Base-by-base conservation (phyloP, 2,797 vertebrate genomes). In the Nyctalus aviator region DNA sequence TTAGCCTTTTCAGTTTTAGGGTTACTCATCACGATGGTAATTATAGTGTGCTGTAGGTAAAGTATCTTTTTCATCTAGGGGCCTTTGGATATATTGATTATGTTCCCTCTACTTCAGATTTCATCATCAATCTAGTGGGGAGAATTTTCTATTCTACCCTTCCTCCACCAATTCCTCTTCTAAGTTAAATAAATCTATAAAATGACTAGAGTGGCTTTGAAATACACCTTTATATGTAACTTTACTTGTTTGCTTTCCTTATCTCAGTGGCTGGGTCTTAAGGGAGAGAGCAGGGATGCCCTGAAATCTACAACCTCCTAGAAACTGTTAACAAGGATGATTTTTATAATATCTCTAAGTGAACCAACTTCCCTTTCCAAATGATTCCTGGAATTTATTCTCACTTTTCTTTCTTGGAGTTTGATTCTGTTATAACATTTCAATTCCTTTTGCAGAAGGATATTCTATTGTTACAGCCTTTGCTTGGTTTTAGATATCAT, bases 341-440 rank as follows among this genome's bases (percentile, higher is more conserved):
- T 9, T 90, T 84, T 69, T 81, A 68, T 77, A 57, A 72, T 15
- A 62, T 17, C 66, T 95, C 92, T 88, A 88, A 75, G 69, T 95
- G 59, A 90, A 35, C 48, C 73, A 15, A 55, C 48, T 87, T 73
- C 32, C 46, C 23, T 68, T 94, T 77, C 48, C 53, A 71, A 69
- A 75, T 55, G 8, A 81, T 81, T 92, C 41, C 66, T 25, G 23
- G 37, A 17, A 8, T 14, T 44, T 69, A 62, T 32, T 27, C 17
- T 66, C 72, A 57, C 69, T 90, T 84, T 6, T 37, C 37, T 76
- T 95, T 75, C 72, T 71, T 88, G 66, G 35, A 35, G 6, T 90
- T 83, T 84, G 17, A 91, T 72, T 76, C 30, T 32, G 11, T 71
- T 30, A 59, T 1, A 48, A 18, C 32, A 57, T 78, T 71, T 91